Percentiles rank a stretch among this genome's conserved stretches.
Conservation (phyloP, 2,888 invertebrate species). For the Cenopis cana region DNA sequence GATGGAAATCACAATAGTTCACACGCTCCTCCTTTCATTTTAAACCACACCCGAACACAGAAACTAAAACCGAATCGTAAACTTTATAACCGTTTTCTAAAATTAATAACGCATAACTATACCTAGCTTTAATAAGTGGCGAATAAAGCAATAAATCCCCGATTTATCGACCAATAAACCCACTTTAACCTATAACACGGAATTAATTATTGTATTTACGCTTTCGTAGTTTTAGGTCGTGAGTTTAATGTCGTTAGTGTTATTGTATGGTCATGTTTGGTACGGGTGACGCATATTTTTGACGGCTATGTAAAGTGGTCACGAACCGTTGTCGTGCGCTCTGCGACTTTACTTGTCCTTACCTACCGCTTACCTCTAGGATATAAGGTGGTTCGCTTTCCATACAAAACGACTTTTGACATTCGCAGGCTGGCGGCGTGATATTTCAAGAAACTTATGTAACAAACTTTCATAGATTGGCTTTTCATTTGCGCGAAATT, state of each 20-base stretch:
- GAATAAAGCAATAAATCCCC: constrained; percentile 78
- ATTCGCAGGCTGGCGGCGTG: no score
- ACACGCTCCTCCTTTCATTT: background rate
- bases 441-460: no score
- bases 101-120: constrained; percentile 81
- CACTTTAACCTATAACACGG: constrained; percentile 46
- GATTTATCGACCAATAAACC: constrained; percentile 63
- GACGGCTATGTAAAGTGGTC: background rate
- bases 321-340: background rate
- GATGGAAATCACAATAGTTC: no score
- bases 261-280: background rate
- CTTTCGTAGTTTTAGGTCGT: constrained; percentile 1
- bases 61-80: constrained; percentile 63
- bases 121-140: constrained; percentile 79
- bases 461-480: no score
- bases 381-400: no score
- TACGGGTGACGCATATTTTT: background rate
- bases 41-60: constrained; percentile 54
- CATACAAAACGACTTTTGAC: no score
- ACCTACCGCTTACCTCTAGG: no score
- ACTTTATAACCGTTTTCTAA: constrained; percentile 75
- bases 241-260: background rate
- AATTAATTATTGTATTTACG: constrained; percentile 70
- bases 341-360: background rate
- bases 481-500: no score